Evolutionary conservation across 2,113 vertebrate genomes (phyloP).

Genomic region (Rattus rattus): DNA sequence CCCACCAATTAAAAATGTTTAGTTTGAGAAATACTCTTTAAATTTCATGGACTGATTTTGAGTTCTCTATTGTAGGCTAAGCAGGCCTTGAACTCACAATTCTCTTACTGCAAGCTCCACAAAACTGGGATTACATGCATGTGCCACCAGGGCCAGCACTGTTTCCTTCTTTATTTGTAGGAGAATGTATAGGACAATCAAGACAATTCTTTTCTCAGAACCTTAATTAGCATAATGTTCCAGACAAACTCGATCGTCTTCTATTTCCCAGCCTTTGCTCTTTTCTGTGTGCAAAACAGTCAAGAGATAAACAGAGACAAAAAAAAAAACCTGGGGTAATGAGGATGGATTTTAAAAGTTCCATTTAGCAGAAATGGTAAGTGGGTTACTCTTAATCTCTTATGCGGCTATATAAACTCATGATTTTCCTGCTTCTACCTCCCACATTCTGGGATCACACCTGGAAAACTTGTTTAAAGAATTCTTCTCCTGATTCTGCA

Average conservation of each 20-base stretch:
- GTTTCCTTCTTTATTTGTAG: background rate
- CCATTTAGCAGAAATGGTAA: background rate
- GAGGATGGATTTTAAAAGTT: background rate
- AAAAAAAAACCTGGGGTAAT: background rate
- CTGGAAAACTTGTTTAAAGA: background rate
- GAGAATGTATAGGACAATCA: background rate
- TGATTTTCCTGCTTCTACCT: background rate
- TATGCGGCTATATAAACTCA: background rate
- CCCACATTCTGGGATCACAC: background rate
- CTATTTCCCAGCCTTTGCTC: background rate
- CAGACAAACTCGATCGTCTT: conserved; percentile 10
- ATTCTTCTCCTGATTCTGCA: background rate
- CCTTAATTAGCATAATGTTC: background rate
- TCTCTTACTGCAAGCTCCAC: background rate
- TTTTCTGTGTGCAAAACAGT: background rate
- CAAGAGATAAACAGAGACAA: background rate
- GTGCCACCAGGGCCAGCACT: background rate
- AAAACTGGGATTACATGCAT: background rate
- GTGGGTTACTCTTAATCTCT: background rate
- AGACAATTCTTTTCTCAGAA: background rate
- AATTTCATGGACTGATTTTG: background rate
- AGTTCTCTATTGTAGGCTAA: background rate
- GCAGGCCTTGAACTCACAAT: background rate
- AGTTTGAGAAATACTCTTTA: background rate
- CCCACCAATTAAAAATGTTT: background rate